A percentile compares a stretch with the other conserved stretches of the same genome.
Evolutionary conservation across 2,797 vertebrate genomes (phyloP).

Genomic region (Pseudochromis fuscus): DNA sequence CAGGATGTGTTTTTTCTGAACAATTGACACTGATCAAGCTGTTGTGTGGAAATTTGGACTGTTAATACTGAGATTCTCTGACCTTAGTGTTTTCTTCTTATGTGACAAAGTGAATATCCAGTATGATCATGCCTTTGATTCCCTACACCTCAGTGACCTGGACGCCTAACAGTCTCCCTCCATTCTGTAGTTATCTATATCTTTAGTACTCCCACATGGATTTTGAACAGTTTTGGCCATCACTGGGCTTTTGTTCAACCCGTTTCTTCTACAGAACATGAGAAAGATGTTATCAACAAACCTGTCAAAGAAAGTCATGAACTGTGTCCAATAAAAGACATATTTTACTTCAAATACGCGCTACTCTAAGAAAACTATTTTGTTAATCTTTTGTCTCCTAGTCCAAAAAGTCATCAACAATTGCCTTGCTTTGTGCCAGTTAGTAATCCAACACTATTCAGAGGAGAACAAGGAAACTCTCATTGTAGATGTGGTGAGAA

Average conservation of each 20-base stretch:
- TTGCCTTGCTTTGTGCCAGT: constrained; percentile 1
- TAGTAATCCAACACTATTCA: constrained; percentile 61
- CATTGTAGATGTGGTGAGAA: constrained; percentile 6
- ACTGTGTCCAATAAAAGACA: background rate
- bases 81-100: background rate
- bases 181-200: constrained; percentile 21
- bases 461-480: constrained; percentile 34
- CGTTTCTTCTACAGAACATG: background rate
- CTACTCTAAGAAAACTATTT: background rate
- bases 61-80: background rate
- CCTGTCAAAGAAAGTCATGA: background rate
- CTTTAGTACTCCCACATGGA: constrained; percentile 29
- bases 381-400: background rate
- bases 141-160: constrained; percentile 11
- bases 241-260: background rate
- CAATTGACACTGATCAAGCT: background rate
- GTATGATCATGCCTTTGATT: constrained; percentile 30
- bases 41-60: background rate
- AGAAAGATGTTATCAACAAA: background rate
- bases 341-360: background rate
- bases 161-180: constrained; percentile 8
- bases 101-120: constrained; percentile 6
- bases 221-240: constrained; percentile 16
- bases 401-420: constrained; percentile 6
- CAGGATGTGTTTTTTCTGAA: background rate